Evolutionary conservation across 2,797 vertebrate species (phyloP).

Genomic region (Tachyglossus aculeatus): DNA sequence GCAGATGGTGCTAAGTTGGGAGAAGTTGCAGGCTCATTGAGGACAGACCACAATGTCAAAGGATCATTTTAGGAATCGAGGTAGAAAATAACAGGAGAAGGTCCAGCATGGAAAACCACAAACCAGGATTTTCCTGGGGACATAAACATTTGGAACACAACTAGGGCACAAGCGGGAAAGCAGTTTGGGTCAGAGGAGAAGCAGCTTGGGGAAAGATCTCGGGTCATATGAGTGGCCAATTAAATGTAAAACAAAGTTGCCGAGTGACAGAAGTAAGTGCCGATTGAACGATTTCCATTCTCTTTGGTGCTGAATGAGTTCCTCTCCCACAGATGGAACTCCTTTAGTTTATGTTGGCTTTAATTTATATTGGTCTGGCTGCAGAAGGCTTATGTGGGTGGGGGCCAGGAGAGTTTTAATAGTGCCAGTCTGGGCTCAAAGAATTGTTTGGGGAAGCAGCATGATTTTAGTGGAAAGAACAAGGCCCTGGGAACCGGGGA

Average conservation of each 20-base stretch:
- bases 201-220: no score
- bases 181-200: neutral
- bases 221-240: neutral
- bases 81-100: no score
- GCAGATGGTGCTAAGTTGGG: constrained; percentile 67
- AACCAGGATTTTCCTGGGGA: neutral
- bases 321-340: no score
- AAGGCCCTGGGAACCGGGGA: no score
- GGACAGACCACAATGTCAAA: constrained; percentile 55
- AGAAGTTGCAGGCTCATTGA: constrained; percentile 59
- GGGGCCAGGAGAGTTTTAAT: no score
- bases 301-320: no score
- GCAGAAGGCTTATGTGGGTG: no score
- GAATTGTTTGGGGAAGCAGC: no score
- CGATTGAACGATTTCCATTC: neutral
- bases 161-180: neutral
- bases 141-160: neutral
- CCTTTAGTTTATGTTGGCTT: no score
- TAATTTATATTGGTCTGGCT: no score
- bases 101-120: neutral
- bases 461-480: no score
- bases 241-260: neutral
- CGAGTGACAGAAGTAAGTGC: neutral
- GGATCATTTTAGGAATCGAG: constrained; percentile 31
- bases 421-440: no score